A percentile compares a stretch with the other conserved stretches of the same genome.
phyloP scores from a whole-genome alignment of 2,797 vertebrate genomes.

The Potorous gilbertii region DNA sequence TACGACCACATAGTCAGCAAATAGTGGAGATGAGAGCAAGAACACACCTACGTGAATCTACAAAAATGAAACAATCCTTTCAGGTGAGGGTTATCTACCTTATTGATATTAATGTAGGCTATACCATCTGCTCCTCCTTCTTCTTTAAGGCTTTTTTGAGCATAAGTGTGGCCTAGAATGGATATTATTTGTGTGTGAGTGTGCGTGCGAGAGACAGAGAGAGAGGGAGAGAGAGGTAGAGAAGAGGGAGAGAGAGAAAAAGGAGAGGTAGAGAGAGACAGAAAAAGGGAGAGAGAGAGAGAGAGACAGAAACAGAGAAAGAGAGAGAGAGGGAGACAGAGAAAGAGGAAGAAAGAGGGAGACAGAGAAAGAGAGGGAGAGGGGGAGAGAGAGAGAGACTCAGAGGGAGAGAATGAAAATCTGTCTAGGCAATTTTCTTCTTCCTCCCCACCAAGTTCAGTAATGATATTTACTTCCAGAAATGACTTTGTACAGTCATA shows the following conservation, averaged over 20 bases:
- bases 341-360: too few species aligned
- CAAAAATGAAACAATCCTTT: background rate
- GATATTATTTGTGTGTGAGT: background rate
- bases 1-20: background rate
- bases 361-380: too few species aligned
- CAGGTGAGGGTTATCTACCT: background rate
- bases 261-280: background rate
- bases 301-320: background rate
- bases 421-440: background rate
- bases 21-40: background rate
- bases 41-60: background rate
- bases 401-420: background rate
- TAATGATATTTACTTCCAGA: background rate
- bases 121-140: background rate
- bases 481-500: background rate
- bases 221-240: background rate
- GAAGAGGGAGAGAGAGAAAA: too few species aligned
- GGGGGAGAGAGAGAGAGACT: background rate
- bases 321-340: background rate
- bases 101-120: background rate
- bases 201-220: too few species aligned
- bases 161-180: background rate
- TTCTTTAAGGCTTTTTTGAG: background rate
- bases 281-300: too few species aligned
- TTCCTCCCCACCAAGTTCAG: background rate